Conservation (phyloP, 1,140 invertebrate genomes). For the Helicoverpa zea region DNA sequence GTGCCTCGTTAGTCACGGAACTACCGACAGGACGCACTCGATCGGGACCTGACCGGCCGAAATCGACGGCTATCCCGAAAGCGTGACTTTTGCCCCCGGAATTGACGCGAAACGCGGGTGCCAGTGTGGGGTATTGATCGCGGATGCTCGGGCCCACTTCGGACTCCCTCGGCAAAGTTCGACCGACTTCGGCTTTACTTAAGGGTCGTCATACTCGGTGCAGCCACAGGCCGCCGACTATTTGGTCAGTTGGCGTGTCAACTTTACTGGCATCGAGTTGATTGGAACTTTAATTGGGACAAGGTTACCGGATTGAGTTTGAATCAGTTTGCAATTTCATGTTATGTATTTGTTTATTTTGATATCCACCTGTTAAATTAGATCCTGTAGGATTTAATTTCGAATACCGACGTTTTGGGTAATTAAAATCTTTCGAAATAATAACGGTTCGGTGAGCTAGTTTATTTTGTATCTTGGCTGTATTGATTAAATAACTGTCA, state of each 20-base stretch:
- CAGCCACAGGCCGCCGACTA: conserved; percentile 60
- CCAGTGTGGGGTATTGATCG: conserved; percentile 80
- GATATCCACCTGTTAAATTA: conserved; percentile 23
- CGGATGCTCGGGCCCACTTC: conserved; percentile 62
- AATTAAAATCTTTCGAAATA: neutral
- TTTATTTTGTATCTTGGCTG: conserved; percentile 20
- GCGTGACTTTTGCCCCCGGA: conserved; percentile 83
- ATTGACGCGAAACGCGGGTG: conserved; percentile 75
- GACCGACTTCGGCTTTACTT: conserved; percentile 72
- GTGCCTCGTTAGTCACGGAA: conserved; percentile 48
- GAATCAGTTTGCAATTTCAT: conserved; percentile 27
- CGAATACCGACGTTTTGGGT: neutral
- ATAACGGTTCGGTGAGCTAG: neutral
- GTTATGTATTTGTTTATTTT: conserved; percentile 24
- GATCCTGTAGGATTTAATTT: neutral
- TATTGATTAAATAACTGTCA: conserved; percentile 40
- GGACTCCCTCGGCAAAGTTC: conserved; percentile 58
- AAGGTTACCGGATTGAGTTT: conserved; percentile 70
- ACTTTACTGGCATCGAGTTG: conserved; percentile 71
- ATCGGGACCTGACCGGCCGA: conserved; percentile 73
- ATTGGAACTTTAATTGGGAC: conserved; percentile 80
- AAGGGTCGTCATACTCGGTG: conserved; percentile 59
- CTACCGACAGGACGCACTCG: conserved; percentile 49
- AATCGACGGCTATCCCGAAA: conserved; percentile 79
- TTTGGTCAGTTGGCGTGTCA: conserved; percentile 78